Percentiles rank a stretch among this genome's conserved stretches.
Conservation (phyloP, 2,888 invertebrate species). For the Euclidia mi region DNA sequence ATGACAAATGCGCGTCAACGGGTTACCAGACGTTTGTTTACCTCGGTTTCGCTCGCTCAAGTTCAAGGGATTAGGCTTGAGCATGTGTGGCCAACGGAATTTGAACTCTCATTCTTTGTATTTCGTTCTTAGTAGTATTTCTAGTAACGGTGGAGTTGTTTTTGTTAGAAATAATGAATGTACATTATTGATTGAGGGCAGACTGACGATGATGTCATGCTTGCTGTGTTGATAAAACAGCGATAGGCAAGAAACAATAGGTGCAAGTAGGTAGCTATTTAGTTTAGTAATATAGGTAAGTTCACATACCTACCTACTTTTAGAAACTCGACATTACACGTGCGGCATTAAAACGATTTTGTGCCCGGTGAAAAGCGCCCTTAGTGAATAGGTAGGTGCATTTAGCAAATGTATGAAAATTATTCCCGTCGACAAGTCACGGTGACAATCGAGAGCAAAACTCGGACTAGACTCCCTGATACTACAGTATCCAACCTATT, state of each 20-base stretch:
- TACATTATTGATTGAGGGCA: slow-evolving; percentile 29
- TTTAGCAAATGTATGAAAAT: too few relatives aligned
- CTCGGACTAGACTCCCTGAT: too few relatives aligned
- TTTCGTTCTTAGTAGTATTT: slow-evolving; percentile 36
- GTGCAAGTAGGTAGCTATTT: not conserved
- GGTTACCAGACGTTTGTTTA: slow-evolving; percentile 80
- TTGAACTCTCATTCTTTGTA: slow-evolving; percentile 51
- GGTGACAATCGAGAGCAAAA: too few relatives aligned
- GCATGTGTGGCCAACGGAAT: slow-evolving; percentile 56
- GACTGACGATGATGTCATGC: slow-evolving; percentile 50
- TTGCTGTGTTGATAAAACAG: slow-evolving; percentile 12
- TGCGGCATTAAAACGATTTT: too few relatives aligned
- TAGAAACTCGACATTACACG: not conserved
- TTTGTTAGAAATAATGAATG: slow-evolving; percentile 39
- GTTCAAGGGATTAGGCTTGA: slow-evolving; percentile 83
- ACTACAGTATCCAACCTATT: too few relatives aligned
- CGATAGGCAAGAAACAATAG: slow-evolving; percentile 2
- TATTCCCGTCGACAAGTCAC: too few relatives aligned
- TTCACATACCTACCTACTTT: not conserved
- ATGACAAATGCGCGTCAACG: slow-evolving; percentile 87
- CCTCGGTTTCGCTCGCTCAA: slow-evolving; percentile 75
- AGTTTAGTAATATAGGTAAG: too few relatives aligned
- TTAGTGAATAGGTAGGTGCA: too few relatives aligned
- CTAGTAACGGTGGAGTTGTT: slow-evolving; percentile 49
- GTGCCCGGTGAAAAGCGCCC: too few relatives aligned